phyloP scores from a whole-genome alignment of 2,113 vertebrate species.

The Varanus salvator region DNA sequence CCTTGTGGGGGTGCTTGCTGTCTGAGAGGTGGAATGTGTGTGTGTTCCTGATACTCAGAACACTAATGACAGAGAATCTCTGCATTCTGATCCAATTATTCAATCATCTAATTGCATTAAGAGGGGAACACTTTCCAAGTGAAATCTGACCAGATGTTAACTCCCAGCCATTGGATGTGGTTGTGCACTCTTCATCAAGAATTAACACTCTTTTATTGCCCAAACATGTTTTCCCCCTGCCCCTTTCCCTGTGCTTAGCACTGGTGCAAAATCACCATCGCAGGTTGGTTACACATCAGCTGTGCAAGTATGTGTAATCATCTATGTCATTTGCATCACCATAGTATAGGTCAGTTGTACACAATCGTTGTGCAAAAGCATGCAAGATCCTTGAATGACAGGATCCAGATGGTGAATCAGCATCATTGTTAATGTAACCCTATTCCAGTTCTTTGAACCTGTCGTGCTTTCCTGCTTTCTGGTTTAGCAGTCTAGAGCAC shows the following conservation, averaged over 20 bases:
- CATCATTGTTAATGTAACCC: background rate
- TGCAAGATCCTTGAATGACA: background rate
- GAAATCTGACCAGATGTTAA: background rate
- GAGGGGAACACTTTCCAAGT: background rate
- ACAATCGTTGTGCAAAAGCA: background rate
- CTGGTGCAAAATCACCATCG: background rate
- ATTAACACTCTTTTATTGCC: background rate
- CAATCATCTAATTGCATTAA: background rate
- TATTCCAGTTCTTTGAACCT: background rate
- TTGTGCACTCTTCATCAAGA: background rate
- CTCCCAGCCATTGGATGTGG: background rate
- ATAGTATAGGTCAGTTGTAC: background rate
- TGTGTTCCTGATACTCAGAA: background rate
- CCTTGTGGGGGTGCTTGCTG: background rate
- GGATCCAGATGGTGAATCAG: background rate
- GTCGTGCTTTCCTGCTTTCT: background rate
- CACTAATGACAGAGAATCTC: background rate
- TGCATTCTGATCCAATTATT: background rate
- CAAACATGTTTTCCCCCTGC: too few species aligned
- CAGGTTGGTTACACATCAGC: background rate
- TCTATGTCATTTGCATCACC: too few species aligned
- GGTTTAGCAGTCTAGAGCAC: background rate
- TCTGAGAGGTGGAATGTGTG: constrained; percentile 24
- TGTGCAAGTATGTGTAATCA: background rate
- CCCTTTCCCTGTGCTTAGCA: too few species aligned